These are phyloP conservation scores for Pangasius macronema DNA, from an alignment of 2,797 vertebrate genomes.

Conservation along the genomic window DNA sequence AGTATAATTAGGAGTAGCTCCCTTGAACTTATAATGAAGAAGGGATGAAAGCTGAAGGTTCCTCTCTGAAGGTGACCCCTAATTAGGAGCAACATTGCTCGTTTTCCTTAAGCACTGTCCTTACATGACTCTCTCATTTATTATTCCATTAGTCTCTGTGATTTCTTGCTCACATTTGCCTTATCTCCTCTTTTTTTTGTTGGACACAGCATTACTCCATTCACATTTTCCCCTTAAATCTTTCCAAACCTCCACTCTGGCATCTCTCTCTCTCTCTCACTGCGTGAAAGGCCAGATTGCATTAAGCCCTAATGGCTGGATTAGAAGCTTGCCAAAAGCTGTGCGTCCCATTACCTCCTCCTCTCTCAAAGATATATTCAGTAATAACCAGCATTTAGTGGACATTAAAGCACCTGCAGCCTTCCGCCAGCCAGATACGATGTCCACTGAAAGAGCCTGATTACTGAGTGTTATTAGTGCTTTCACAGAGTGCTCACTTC, in stretches of 20 bases:
- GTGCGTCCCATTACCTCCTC: slow-evolving; percentile 70
- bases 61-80: slow-evolving; percentile 42
- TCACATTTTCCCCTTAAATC: slow-evolving; percentile 24
- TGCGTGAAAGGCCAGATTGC: slow-evolving; percentile 65
- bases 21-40: slow-evolving; percentile 15
- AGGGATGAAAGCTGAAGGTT: slow-evolving; percentile 11
- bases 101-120: slow-evolving; percentile 14
- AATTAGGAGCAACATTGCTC: background rate
- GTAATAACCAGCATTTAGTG: slow-evolving; percentile 70
- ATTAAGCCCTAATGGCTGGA: slow-evolving; percentile 70
- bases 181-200: slow-evolving; percentile 24
- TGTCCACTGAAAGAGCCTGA: slow-evolving; percentile 63
- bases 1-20: slow-evolving; percentile 34
- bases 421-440: slow-evolving; percentile 62
- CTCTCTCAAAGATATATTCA: slow-evolving; percentile 69
- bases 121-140: slow-evolving; percentile 26
- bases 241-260: slow-evolving; percentile 27
- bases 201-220: slow-evolving; percentile 22
- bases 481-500: slow-evolving; percentile 39
- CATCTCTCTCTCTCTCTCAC: slow-evolving; percentile 22
- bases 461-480: slow-evolving; percentile 60
- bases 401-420: slow-evolving; percentile 70
- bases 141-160: slow-evolving; percentile 28
- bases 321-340: slow-evolving; percentile 68
- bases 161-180: slow-evolving; percentile 19